These are phyloP conservation scores for Enteromius viviparus DNA, from an alignment of 2,797 vertebrate genomes.

Conservation along the genomic window DNA sequence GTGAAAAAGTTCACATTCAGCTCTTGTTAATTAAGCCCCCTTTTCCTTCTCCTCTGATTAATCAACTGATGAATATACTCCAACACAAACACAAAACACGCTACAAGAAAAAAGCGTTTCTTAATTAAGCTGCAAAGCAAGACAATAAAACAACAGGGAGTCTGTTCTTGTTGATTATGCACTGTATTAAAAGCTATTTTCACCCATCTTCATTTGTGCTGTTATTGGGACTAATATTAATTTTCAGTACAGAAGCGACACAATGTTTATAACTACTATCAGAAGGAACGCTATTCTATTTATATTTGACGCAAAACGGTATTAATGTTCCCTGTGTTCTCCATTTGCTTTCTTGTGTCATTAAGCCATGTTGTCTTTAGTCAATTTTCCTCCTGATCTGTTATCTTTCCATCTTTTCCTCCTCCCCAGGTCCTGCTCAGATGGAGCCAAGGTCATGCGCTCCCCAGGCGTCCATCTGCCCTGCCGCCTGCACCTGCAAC, in stretches of 20 bases:
- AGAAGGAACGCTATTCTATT: background rate
- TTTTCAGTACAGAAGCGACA: background rate
- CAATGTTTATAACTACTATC: background rate
- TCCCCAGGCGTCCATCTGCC: slow-evolving; percentile 89
- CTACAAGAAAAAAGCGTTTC: slow-evolving; percentile 13
- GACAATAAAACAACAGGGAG: slow-evolving; percentile 47
- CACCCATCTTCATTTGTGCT: background rate
- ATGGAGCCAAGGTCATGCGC: slow-evolving; percentile 85
- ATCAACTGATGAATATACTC: slow-evolving; percentile 55
- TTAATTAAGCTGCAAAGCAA: slow-evolving; percentile 52
- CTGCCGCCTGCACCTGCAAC: slow-evolving; percentile 91
- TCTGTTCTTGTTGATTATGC: slow-evolving; percentile 31
- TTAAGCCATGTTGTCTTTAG: slow-evolving; percentile 14
- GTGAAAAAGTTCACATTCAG: slow-evolving; percentile 51
- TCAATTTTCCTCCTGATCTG: background rate
- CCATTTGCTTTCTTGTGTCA: slow-evolving; percentile 1
- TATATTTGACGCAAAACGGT: background rate
- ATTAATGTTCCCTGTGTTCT: background rate
- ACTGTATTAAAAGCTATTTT: slow-evolving; percentile 66
- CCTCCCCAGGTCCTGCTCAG: slow-evolving; percentile 79
- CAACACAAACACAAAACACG: slow-evolving; percentile 27
- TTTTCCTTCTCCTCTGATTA: slow-evolving; percentile 37
- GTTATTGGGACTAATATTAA: background rate
- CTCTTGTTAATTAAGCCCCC: slow-evolving; percentile 53
- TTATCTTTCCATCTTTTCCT: background rate